Evolutionary conservation across 2,797 vertebrate genomes (phyloP).

Genomic region (Eptatretus atami): DNA sequence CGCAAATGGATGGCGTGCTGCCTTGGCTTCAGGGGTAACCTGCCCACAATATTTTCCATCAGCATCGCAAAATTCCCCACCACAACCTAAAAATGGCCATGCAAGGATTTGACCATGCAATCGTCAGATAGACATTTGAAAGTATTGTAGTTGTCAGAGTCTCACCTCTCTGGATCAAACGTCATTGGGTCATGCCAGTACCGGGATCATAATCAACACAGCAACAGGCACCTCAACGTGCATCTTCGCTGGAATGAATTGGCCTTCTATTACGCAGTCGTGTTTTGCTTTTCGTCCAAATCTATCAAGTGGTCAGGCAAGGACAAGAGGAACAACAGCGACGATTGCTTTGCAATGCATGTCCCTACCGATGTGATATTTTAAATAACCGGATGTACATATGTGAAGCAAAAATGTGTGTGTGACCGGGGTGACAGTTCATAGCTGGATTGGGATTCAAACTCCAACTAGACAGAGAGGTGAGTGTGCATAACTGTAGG

Average conservation of each 20-base stretch:
- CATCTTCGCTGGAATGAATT: constrained; percentile 29
- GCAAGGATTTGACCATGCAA: neutral
- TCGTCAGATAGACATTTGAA: neutral
- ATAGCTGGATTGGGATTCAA: no score
- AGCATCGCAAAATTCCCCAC: no score
- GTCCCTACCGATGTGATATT: no score
- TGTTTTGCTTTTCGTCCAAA: constrained; percentile 28
- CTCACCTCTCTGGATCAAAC: constrained; percentile 43
- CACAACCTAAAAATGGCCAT: no score
- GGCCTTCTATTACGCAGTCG: constrained; percentile 36
- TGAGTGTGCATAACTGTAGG: no score
- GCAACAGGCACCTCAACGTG: constrained; percentile 37
- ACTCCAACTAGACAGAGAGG: no score
- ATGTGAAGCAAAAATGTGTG: no score
- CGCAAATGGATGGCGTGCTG: constrained; percentile 26
- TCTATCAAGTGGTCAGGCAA: constrained; percentile 15
- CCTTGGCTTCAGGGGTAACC: constrained; percentile 45
- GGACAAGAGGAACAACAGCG: constrained; percentile 5
- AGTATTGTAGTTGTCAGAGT: neutral
- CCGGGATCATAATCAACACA: constrained; percentile 33
- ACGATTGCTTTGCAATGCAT: no score
- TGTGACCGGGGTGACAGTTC: no score
- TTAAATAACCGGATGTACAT: no score
- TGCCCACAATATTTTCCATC: constrained; percentile 11
- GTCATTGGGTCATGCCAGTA: constrained; percentile 43